Conservation (phyloP, 2,888 invertebrate genomes). For the Sarcophaga caerulescens region DNA sequence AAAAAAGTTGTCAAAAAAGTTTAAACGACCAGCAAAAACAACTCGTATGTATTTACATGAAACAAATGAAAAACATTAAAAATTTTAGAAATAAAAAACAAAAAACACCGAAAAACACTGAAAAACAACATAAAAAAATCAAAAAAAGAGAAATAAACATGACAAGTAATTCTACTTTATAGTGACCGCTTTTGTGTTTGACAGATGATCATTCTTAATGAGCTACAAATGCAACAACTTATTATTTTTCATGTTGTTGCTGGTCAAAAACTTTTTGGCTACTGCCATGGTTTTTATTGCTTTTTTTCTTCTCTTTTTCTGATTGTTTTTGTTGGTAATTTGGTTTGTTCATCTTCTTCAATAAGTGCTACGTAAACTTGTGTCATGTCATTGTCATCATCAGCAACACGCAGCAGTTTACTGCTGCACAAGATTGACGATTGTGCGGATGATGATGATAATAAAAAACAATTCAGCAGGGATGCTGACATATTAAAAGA, state of each 20-base stretch:
- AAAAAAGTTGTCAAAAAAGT: background rate
- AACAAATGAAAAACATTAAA: conserved; percentile 13
- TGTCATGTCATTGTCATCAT: conserved; percentile 47
- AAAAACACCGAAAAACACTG: conserved; percentile 20
- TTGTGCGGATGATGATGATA: background rate
- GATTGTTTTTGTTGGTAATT: background rate
- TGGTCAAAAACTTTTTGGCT: conserved; percentile 32
- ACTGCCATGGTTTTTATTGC: conserved; percentile 7
- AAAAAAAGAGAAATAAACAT: conserved; percentile 10
- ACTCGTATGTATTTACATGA: background rate
- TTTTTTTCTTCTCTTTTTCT: background rate
- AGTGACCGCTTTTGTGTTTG: conserved; percentile 69
- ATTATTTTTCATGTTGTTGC: conserved; percentile 66
- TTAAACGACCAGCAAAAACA: background rate
- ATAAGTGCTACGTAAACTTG: conserved; percentile 43
- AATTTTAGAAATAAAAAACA: conserved; percentile 16
- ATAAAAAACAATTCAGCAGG: conserved; percentile 8
- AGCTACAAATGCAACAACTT: conserved; percentile 73
- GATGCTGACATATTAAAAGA: background rate
- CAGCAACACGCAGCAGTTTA: conserved; percentile 3
- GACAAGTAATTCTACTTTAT: conserved; percentile 51
- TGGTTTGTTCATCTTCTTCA: conserved; percentile 35
- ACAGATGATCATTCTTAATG: conserved; percentile 78
- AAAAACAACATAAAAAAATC: conserved; percentile 18
- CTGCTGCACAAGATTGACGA: background rate